Evolutionary conservation across 2,888 invertebrate species (phyloP).

Genomic region (Empis stercorea): DNA sequence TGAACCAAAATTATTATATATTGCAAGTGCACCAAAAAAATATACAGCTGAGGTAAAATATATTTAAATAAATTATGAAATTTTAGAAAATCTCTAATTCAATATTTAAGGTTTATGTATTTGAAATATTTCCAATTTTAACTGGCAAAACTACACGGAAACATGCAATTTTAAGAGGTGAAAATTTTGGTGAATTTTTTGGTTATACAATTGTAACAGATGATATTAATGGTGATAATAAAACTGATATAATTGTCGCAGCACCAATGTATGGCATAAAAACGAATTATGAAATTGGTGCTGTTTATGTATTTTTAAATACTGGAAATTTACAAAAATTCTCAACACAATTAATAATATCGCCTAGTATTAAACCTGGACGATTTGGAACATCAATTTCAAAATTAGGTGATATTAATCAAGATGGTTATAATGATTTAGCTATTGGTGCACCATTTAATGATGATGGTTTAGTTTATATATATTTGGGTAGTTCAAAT

Average conservation of each 20-base stretch:
- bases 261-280: slow-evolving; percentile 35
- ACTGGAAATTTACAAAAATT: slow-evolving; percentile 14
- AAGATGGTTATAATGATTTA: slow-evolving; percentile 46
- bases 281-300: slow-evolving; percentile 22
- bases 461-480: slow-evolving; percentile 42
- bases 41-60: slow-evolving; percentile 16
- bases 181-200: slow-evolving; percentile 45
- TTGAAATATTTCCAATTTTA: slow-evolving; percentile 4
- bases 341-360: slow-evolving; percentile 7
- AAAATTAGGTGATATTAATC: slow-evolving; percentile 43
- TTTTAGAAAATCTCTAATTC: not conserved
- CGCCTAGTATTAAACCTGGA: slow-evolving; percentile 9
- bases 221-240: slow-evolving; percentile 44
- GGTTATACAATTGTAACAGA: slow-evolving; percentile 42
- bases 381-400: slow-evolving; percentile 17
- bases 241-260: slow-evolving; percentile 47
- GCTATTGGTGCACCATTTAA: slow-evolving; percentile 49
- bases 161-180: slow-evolving; percentile 22
- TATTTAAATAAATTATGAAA: not conserved
- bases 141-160: slow-evolving; percentile 6
- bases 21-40: slow-evolving; percentile 18
- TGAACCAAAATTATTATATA: slow-evolving; percentile 14
- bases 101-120: slow-evolving; percentile 10
- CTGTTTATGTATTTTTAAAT: slow-evolving; percentile 18
- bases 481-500: slow-evolving; percentile 34